A percentile compares a stretch with the other conserved stretches of the same genome.
Evolutionary conservation across 2,888 invertebrate species (phyloP).

Genomic region (Steinernema scapterisci): DNA sequence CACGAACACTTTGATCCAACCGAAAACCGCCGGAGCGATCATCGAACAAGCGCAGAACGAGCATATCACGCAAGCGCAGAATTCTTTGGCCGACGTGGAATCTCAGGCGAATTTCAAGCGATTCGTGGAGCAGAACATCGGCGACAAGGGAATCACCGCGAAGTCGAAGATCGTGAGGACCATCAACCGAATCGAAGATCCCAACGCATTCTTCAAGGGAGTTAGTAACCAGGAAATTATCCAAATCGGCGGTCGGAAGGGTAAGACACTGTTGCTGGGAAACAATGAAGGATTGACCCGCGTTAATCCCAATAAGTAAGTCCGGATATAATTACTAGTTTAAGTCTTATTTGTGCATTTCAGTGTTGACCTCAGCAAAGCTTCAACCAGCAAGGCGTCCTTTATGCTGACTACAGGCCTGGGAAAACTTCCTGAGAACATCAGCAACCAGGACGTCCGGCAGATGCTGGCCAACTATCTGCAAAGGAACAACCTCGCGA

Average conservation of each 20-base stretch:
- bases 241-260: conserved; percentile 30
- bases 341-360: too few relatives aligned
- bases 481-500: neutral
- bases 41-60: conserved; percentile 35
- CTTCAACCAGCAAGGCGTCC: too few relatives aligned
- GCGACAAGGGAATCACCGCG: conserved; percentile 26
- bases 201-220: conserved; percentile 30
- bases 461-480: neutral
- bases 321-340: neutral
- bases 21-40: conserved; percentile 38
- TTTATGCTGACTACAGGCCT: too few relatives aligned
- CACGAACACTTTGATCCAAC: conserved; percentile 37
- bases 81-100: conserved; percentile 12
- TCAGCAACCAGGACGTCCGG: neutral
- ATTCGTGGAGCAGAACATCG: conserved; percentile 31
- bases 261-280: conserved; percentile 8
- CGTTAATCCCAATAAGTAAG: conserved; percentile 13
- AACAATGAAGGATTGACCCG: conserved; percentile 14
- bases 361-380: too few relatives aligned
- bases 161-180: conserved; percentile 33
- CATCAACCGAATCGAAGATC: conserved; percentile 36
- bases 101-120: conserved; percentile 16
- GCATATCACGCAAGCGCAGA: conserved; percentile 32
- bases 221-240: neutral
- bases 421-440: too few relatives aligned